Percentiles rank a stretch among this genome's conserved stretches.
Conservation (phyloP, 2,888 invertebrate genomes). For the Eucera pruinosa region DNA sequence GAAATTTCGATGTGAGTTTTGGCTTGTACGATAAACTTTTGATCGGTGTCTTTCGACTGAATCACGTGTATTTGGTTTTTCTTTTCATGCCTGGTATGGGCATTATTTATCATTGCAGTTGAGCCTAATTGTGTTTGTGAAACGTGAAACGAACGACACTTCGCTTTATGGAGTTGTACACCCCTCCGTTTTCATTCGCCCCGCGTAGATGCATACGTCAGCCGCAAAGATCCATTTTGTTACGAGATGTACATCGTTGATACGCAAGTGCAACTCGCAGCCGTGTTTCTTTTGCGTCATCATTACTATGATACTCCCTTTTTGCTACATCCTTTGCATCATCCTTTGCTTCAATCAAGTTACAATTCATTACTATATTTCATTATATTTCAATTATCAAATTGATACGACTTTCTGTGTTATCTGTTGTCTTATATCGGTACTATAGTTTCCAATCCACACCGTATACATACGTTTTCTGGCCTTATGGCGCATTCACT, state of each 20-base stretch:
- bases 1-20: constrained; percentile 79
- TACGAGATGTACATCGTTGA: constrained; percentile 31
- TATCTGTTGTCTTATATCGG: background rate
- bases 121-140: background rate
- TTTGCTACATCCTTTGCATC: constrained; percentile 10
- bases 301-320: constrained; percentile 8
- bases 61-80: constrained; percentile 15
- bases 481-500: background rate
- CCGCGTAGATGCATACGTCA: constrained; percentile 31
- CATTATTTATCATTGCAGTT: constrained; percentile 8
- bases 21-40: background rate
- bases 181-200: constrained; percentile 20
- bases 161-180: background rate
- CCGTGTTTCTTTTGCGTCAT: constrained; percentile 41
- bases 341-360: background rate
- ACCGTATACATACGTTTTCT: background rate
- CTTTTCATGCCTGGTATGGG: background rate
- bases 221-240: constrained; percentile 25
- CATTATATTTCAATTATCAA: too few relatives aligned
- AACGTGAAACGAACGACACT: background rate
- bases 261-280: constrained; percentile 32
- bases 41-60: background rate
- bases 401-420: background rate
- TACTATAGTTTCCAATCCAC: background rate
- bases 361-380: background rate